phyloP scores from a whole-genome alignment of 1,140 invertebrate species.

The Nilaparvata lugens region DNA sequence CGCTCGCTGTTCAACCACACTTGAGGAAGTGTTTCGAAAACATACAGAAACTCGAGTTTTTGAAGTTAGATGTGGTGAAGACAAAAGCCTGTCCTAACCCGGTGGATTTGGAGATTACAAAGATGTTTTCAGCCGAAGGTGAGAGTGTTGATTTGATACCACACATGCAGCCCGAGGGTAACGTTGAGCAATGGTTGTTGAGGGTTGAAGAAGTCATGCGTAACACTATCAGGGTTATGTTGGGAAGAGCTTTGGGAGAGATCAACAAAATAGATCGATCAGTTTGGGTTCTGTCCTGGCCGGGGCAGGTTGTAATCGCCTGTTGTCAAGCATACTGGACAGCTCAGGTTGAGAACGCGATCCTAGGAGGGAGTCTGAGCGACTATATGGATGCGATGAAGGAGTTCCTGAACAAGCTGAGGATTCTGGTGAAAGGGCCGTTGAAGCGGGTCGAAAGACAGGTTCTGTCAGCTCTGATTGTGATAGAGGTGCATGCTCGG shows the following conservation, averaged over 20 bases:
- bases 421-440: conserved; percentile 49
- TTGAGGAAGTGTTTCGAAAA: conserved; percentile 72
- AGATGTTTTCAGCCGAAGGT: conserved; percentile 68
- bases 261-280: conserved; percentile 40
- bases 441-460: conserved; percentile 56
- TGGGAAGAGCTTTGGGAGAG: conserved; percentile 43
- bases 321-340: conserved; percentile 54
- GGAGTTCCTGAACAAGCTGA: conserved; percentile 34
- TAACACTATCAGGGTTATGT: conserved; percentile 43
- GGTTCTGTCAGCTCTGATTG: conserved; percentile 53
- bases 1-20: conserved; percentile 65
- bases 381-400: conserved; percentile 41
- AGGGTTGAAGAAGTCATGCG: conserved; percentile 60
- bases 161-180: conserved; percentile 55
- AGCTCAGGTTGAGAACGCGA: conserved; percentile 45
- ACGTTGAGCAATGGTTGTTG: conserved; percentile 71
- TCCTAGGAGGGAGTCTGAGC: conserved; percentile 36
- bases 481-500: conserved; percentile 58
- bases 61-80: background rate
- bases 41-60: conserved; percentile 41
- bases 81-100: conserved; percentile 6
- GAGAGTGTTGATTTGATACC: conserved; percentile 55
- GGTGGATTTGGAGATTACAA: conserved; percentile 47
- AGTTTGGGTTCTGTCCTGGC: conserved; percentile 63
- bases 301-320: conserved; percentile 65